Evolutionary conservation across 2,797 vertebrate genomes (phyloP).

Genomic region (Acanthurus lineatus): DNA sequence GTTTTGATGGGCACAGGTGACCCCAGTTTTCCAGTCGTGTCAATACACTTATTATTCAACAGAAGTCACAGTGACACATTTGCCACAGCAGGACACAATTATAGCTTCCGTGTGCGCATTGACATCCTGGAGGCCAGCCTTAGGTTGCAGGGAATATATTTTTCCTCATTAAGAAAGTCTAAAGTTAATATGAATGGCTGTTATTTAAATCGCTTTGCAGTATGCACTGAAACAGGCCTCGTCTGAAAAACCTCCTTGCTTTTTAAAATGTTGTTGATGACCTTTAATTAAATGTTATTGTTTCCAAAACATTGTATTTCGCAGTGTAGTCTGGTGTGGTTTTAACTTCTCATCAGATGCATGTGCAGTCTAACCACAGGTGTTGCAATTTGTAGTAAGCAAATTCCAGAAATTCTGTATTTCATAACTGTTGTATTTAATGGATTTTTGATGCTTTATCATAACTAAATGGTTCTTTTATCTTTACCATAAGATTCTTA

Average conservation of each 20-base stretch:
- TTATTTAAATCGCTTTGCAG: too few species aligned
- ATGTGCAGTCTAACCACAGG: not conserved
- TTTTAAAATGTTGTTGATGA: not conserved
- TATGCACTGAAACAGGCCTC: too few species aligned
- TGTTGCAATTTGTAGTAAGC: not conserved
- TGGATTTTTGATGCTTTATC: not conserved
- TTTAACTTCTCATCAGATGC: not conserved
- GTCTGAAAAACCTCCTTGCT: too few species aligned
- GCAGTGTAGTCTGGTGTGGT: slow-evolving; percentile 13
- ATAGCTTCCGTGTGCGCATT: slow-evolving; percentile 34
- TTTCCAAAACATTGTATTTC: not conserved
- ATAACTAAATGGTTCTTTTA: not conserved
- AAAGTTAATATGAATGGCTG: not conserved
- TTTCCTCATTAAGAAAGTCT: slow-evolving; percentile 10
- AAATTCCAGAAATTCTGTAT: not conserved
- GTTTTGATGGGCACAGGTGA: slow-evolving; percentile 59
- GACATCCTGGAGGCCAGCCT: slow-evolving; percentile 48
- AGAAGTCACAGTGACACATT: slow-evolving; percentile 19
- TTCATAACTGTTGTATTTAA: not conserved
- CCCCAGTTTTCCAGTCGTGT: slow-evolving; percentile 32
- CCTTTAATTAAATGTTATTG: not conserved
- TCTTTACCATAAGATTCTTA: not conserved
- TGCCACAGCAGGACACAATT: slow-evolving; percentile 51
- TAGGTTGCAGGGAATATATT: not conserved
- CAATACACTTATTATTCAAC: slow-evolving; percentile 28